These are phyloP conservation scores for Paraescarpia echinospica DNA, from an alignment of 1,140 invertebrate species.

Conservation along the genomic window DNA sequence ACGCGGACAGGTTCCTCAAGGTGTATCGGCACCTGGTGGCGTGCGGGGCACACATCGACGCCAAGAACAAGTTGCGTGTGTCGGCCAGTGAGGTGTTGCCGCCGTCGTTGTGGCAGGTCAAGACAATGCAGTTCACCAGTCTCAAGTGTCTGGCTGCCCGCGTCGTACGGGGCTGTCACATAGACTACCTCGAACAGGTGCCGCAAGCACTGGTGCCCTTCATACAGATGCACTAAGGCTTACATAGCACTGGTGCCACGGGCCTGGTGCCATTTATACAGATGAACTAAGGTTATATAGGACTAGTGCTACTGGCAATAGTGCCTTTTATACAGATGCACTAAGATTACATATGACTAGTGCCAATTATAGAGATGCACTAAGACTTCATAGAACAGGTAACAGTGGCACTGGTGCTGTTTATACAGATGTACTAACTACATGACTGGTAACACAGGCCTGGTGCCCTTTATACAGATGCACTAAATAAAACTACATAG, in stretches of 20 bases:
- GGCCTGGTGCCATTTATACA: background rate
- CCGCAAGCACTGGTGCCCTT: background rate
- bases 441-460: too few relatives aligned
- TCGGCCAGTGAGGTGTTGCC: background rate
- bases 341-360: too few relatives aligned
- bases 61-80: background rate
- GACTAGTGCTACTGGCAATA: too few relatives aligned
- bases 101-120: background rate
- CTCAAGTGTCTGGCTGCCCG: conserved; percentile 16
- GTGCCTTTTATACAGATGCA: too few relatives aligned
- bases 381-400: too few relatives aligned
- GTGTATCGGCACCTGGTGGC: background rate
- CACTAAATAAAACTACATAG: too few relatives aligned
- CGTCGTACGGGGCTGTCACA: background rate
- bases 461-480: too few relatives aligned
- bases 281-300: too few relatives aligned
- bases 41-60: conserved; percentile 10
- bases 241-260: background rate
- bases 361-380: too few relatives aligned
- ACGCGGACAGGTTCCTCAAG: background rate
- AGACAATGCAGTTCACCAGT: background rate
- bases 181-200: background rate
- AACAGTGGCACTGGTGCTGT: too few relatives aligned
- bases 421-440: too few relatives aligned
- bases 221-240: conserved; percentile 9